Conservation (phyloP, 2,113 vertebrate genomes). For the Solea solea region DNA sequence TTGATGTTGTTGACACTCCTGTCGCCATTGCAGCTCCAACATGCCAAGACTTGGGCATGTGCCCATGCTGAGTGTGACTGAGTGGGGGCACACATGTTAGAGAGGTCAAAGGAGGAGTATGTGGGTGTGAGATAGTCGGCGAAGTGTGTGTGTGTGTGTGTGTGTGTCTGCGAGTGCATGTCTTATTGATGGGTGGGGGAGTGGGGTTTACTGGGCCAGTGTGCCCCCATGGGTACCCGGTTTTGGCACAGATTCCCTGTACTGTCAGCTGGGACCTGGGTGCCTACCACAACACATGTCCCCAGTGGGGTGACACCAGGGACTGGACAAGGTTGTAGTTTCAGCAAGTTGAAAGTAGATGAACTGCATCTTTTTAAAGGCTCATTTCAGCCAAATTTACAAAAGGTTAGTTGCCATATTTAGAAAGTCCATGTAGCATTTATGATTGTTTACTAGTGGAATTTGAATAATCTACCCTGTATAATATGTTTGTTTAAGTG, state of each 20-base stretch:
- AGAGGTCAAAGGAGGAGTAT: conserved; percentile 42
- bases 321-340: background rate
- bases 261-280: conserved; percentile 67
- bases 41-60: conserved; percentile 55
- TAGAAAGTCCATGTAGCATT: too few relatives aligned
- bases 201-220: conserved; percentile 73
- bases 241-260: conserved; percentile 57
- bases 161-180: conserved; percentile 42
- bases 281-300: conserved; percentile 50
- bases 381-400: background rate
- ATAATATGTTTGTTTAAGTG: too few relatives aligned
- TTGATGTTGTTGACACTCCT: conserved; percentile 72
- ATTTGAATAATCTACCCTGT: too few relatives aligned
- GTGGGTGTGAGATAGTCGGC: conserved; percentile 29
- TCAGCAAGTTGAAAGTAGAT: too few relatives aligned
- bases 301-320: background rate
- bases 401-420: too few relatives aligned
- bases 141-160: conserved; percentile 30
- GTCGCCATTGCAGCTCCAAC: conserved; percentile 58
- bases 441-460: too few relatives aligned
- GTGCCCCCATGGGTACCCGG: conserved; percentile 63
- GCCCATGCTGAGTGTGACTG: conserved; percentile 46
- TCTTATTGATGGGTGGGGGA: conserved; percentile 26
- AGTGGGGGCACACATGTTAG: conserved; percentile 18
- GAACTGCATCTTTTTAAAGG: conserved; percentile 1